Conservation (phyloP, 1,140 invertebrate genomes). For the Heliothis virescens region DNA sequence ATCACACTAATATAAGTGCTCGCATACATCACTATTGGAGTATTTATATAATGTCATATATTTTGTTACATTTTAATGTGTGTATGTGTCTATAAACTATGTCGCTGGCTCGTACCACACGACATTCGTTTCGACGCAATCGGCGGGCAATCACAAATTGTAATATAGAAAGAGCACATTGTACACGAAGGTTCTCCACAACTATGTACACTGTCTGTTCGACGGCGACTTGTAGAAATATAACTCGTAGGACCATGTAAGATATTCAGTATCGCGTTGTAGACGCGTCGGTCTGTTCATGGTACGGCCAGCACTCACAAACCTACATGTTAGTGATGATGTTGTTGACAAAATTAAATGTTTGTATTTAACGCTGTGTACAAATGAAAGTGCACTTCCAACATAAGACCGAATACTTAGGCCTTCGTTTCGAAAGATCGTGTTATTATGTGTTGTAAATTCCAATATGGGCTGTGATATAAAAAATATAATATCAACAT, state of each 20-base stretch:
- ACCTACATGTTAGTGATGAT: constrained; percentile 74
- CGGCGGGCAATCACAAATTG: neutral
- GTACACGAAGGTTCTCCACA: constrained; percentile 2
- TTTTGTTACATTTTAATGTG: constrained; percentile 85
- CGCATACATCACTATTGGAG: constrained; percentile 81
- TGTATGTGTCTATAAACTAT: constrained; percentile 77
- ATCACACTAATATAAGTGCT: constrained; percentile 77
- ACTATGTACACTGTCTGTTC: constrained; percentile 15
- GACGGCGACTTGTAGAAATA: constrained; percentile 5
- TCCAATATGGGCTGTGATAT: constrained; percentile 90
- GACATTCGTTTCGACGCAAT: constrained; percentile 39
- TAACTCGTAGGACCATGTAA: constrained; percentile 18
- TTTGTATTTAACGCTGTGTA: constrained; percentile 84
- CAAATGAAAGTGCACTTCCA: constrained; percentile 85
- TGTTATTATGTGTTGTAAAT: constrained; percentile 87
- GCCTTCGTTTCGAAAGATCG: constrained; percentile 81
- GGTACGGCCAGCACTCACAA: constrained; percentile 71
- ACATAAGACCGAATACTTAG: constrained; percentile 73
- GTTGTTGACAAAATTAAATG: constrained; percentile 80
- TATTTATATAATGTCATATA: constrained; percentile 80
- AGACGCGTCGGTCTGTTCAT: constrained; percentile 38
- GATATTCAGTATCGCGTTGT: constrained; percentile 36
- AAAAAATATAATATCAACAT: constrained; percentile 88
- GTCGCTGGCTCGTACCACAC: constrained; percentile 69
- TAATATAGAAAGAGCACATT: constrained; percentile 16